phyloP scores from a whole-genome alignment of 2,113 vertebrate genomes.

The Sula dactylatra region DNA sequence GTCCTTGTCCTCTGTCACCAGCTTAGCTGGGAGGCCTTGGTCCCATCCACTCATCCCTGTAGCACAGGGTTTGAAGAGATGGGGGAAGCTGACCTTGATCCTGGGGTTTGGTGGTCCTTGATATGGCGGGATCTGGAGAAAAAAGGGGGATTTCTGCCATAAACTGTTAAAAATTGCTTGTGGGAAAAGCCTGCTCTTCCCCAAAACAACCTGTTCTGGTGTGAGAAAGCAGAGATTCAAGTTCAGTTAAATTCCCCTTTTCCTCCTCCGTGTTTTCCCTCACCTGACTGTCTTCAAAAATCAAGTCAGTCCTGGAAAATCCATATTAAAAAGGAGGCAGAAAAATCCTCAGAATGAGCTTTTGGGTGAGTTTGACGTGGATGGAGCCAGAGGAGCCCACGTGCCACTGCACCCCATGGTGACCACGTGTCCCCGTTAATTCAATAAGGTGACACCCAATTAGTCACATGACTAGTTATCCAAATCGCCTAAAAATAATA shows the following conservation, averaged over 20 bases:
- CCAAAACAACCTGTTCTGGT: not conserved
- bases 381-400: not conserved
- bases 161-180: not conserved
- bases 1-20: not conserved
- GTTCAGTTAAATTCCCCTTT: not conserved
- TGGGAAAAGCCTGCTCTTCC: not conserved
- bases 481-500: slow-evolving; percentile 1
- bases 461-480: not conserved
- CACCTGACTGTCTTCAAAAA: not conserved
- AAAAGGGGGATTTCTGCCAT: not conserved
- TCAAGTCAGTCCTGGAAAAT: not conserved
- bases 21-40: not conserved
- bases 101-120: not conserved
- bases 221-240: not conserved
- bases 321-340: not conserved
- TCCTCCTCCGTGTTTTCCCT: not conserved
- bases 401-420: rapidly evolving
- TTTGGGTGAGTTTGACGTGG: not conserved
- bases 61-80: not conserved
- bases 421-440: rapidly evolving
- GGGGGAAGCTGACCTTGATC: not conserved
- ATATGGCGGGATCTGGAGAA: not conserved
- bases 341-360: not conserved
- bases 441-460: not conserved
- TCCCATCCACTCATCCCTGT: not conserved